A percentile compares a stretch with the other conserved stretches of the same genome.
Conservation (phyloP, 2,888 invertebrate genomes). For the Monopis laevigella region DNA sequence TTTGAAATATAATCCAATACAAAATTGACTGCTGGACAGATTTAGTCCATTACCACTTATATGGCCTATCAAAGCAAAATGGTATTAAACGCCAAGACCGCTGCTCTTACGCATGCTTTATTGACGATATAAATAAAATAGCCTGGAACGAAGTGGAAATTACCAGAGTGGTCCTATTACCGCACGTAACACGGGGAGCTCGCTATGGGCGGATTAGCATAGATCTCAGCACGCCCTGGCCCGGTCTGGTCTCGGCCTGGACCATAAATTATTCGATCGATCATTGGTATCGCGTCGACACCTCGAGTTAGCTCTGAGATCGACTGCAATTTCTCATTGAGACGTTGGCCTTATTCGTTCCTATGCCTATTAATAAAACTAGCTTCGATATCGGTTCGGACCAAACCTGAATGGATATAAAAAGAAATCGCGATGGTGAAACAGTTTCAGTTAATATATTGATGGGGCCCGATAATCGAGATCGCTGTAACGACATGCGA, state of each 20-base stretch:
- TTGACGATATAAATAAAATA: slow-evolving; percentile 24
- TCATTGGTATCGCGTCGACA: slow-evolving; percentile 29
- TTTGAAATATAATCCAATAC: slow-evolving; percentile 19
- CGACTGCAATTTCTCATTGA: slow-evolving; percentile 10
- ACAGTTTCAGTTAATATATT: no score
- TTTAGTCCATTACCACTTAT: slow-evolving; percentile 17
- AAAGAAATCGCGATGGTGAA: slow-evolving; percentile 4
- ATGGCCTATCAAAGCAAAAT: slow-evolving; percentile 22
- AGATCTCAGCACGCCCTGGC: slow-evolving; percentile 26
- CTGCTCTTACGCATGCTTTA: slow-evolving; percentile 12
- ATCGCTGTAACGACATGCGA: no score
- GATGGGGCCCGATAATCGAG: no score
- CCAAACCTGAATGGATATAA: slow-evolving; percentile 8
- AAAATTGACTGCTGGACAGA: slow-evolving; percentile 21
- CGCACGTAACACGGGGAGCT: slow-evolving; percentile 48
- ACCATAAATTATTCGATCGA: slow-evolving; percentile 31
- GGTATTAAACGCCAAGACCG: slow-evolving; percentile 14
- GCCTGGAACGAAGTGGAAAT: slow-evolving; percentile 46
- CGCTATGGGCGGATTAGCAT: slow-evolving; percentile 31
- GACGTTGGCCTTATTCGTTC: slow-evolving; percentile 9
- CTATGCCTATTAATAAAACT: slow-evolving; percentile 6
- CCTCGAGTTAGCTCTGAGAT: slow-evolving; percentile 19
- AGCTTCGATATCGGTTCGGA: slow-evolving; percentile 6
- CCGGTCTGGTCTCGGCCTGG: slow-evolving; percentile 16
- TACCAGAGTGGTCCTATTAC: slow-evolving; percentile 47